Evolutionary conservation across 2,888 invertebrate species (phyloP).

Genomic region (Lasioglossum figueresi): DNA sequence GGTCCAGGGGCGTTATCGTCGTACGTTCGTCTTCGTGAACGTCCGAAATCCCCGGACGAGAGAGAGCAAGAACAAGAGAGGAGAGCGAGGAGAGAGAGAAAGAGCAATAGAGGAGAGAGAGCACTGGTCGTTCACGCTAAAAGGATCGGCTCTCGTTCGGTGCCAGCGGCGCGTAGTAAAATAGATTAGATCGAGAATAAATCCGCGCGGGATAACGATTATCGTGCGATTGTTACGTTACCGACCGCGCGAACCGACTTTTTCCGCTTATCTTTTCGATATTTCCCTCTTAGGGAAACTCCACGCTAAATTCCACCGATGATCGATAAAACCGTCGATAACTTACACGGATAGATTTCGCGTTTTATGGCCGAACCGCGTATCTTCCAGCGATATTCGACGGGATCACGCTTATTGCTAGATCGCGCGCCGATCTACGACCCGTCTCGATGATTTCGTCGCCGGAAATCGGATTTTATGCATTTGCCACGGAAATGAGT

Average conservation of each 20-base stretch:
- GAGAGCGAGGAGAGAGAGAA: background rate
- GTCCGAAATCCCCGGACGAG: conserved; percentile 54
- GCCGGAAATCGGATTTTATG: background rate
- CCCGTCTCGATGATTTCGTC: background rate
- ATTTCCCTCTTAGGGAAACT: background rate
- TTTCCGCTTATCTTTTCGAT: conserved; percentile 4
- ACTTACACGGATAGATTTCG: conserved; percentile 5
- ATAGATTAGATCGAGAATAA: conserved; percentile 69
- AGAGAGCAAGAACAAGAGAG: background rate
- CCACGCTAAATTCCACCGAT: background rate
- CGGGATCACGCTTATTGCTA: background rate
- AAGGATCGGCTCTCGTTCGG: conserved; percentile 61
- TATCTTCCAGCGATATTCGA: background rate
- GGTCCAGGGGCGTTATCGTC: conserved; percentile 64
- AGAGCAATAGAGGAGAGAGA: background rate
- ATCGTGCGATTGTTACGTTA: conserved; percentile 33
- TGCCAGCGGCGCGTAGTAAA: conserved; percentile 53
- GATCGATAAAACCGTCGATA: conserved; percentile 9
- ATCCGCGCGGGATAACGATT: conserved; percentile 51
- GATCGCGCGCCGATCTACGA: background rate
- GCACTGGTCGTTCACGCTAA: conserved; percentile 51
- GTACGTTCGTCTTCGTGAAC: conserved; percentile 70
- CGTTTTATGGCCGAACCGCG: background rate
- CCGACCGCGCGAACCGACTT: conserved; percentile 10
- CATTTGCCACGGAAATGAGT: too few species aligned